A percentile compares a stretch with the other conserved stretches of the same genome.
Evolutionary conservation across 1,140 invertebrate genomes (phyloP).

Genomic region (Drosophila prosaltans): DNA sequence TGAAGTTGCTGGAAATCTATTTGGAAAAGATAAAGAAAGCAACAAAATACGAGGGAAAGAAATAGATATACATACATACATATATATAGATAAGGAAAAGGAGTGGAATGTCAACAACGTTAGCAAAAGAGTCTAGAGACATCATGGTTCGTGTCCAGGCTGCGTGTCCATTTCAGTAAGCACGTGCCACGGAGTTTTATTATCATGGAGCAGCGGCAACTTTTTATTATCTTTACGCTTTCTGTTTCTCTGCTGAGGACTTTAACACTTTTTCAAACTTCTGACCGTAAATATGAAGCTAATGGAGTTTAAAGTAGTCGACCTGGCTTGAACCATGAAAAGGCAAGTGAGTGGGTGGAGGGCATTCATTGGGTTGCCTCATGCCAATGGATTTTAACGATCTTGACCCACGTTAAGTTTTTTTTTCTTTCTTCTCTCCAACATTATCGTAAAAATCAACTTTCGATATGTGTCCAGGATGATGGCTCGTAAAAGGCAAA

Average conservation of each 20-base stretch:
- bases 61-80: neutral
- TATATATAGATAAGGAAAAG: slow-evolving; percentile 1
- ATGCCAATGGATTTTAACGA: slow-evolving; percentile 46
- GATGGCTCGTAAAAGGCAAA: slow-evolving; percentile 39
- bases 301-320: slow-evolving; percentile 74
- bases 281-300: slow-evolving; percentile 71
- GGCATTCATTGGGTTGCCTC: slow-evolving; percentile 9
- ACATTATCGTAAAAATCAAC: slow-evolving; percentile 77
- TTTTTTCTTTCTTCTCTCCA: slow-evolving; percentile 14
- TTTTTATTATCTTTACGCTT: slow-evolving; percentile 73
- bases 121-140: slow-evolving; percentile 50
- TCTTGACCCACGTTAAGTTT: slow-evolving; percentile 60
- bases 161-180: slow-evolving; percentile 73
- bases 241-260: slow-evolving; percentile 34
- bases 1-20: slow-evolving; percentile 68
- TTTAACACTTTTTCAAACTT: slow-evolving; percentile 73
- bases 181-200: slow-evolving; percentile 75
- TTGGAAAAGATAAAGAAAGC: slow-evolving; percentile 54
- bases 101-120: slow-evolving; percentile 66
- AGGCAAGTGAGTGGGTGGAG: neutral
- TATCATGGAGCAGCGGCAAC: slow-evolving; percentile 63
- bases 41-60: slow-evolving; percentile 25
- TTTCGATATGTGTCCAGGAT: slow-evolving; percentile 48
- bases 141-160: slow-evolving; percentile 68
- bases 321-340: neutral